Base-by-base conservation (phyloP, 2,888 invertebrate species). In the Lapara coniferarum region DNA sequence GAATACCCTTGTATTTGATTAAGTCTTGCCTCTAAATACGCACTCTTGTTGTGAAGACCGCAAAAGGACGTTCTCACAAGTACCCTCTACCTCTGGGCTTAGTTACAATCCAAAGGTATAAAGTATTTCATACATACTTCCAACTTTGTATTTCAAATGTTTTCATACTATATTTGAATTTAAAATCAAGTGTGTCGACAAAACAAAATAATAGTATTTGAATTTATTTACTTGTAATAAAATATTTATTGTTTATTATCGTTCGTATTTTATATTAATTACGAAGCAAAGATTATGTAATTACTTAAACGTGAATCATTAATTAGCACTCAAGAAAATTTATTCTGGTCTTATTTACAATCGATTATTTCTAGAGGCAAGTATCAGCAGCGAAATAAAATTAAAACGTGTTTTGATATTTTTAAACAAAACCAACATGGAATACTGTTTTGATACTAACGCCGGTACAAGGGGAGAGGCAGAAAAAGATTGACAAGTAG, bases 401-500 rank as follows among this genome's bases (percentile, higher is more conserved):
- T 51, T 13, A 51, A 2, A 25, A 0, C 5, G 8, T 37, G 37
- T 37, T 7, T 8, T 37, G 37, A 37, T 37, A 37, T 37, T 5
- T 37, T 37, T 7, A 37, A 37, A 25, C 25, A 46, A 51, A 19
- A 68, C 46, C n/a, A 53, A 16, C 16, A 16, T n/a, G 8, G 16
- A 10, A 16, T 53, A 53, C 8, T n/a, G 4, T 14, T 46, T 12
- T 37, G 10, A 59, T 16, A 44, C 16, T 16, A 46, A 8, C 10
- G 16, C 14, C 57, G 57, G 16, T 49, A 19, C 49, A 46, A 57
- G 57, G 56, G 51, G 46, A 56, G 66, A 67, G 66, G 63, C 49
- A 14, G 49, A 46, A 68, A 49, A 70, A 55, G 59, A 66, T 66
- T 68, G 63, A 70, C 66, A 58, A 56, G 57, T 59, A 66, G 51